phyloP scores from a whole-genome alignment of 2,888 invertebrate species.

The Calliphora vomitoria region DNA sequence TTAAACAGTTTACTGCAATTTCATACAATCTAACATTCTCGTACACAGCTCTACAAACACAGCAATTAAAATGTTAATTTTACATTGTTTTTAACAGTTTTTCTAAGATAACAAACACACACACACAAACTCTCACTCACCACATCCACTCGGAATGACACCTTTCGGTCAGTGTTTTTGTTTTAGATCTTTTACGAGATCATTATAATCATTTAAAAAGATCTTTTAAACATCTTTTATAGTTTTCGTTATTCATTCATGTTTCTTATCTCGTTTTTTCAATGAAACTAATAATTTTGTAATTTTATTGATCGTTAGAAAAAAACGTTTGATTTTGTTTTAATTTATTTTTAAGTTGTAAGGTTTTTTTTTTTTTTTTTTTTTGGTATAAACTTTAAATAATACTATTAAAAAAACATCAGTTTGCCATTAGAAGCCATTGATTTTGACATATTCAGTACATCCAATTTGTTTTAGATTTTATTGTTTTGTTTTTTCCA shows the following conservation, averaged over 20 bases:
- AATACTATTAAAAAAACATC: slow-evolving; percentile 42
- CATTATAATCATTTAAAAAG: slow-evolving; percentile 12
- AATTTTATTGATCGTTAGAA: slow-evolving; percentile 45
- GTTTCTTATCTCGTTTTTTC: background rate
- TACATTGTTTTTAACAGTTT: slow-evolving; percentile 7
- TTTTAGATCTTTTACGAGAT: background rate
- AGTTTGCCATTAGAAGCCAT: slow-evolving; percentile 59
- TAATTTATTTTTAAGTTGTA: slow-evolving; percentile 36
- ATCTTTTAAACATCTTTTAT: slow-evolving; percentile 30
- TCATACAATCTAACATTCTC: slow-evolving; percentile 3
- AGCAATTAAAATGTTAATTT: slow-evolving; percentile 33
- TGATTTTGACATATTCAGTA: slow-evolving; percentile 51
- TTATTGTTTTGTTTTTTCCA: slow-evolving; percentile 45
- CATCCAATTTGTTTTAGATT: slow-evolving; percentile 53
- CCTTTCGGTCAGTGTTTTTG: slow-evolving; percentile 13
- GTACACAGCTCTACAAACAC: background rate
- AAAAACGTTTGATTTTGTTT: slow-evolving; percentile 23
- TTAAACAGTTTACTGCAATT: slow-evolving; percentile 24
- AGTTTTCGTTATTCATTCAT: background rate
- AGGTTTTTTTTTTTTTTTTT: background rate
- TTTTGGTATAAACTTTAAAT: background rate
- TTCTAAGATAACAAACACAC: slow-evolving; percentile 12
- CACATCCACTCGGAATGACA: background rate
- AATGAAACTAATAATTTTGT: slow-evolving; percentile 45
- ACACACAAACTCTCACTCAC: background rate